Conservation (phyloP, 1,140 invertebrate species). For the Diabrotica undecimpunctata region DNA sequence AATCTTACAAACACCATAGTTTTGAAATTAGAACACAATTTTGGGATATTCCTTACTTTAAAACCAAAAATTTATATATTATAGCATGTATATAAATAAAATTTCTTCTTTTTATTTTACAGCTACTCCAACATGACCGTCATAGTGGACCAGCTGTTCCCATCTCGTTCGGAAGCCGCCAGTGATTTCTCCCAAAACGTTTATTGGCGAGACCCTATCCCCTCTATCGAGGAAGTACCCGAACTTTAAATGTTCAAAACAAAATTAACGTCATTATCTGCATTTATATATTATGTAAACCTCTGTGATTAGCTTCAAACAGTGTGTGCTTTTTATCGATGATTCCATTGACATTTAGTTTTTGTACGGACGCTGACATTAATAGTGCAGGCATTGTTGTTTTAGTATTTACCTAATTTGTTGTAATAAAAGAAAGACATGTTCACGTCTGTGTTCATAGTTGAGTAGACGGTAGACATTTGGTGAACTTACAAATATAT, state of each 20-base stretch:
- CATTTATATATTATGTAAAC: constrained; percentile 9
- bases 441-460: too few relatives aligned
- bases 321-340: constrained; percentile 1
- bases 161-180: constrained; percentile 63
- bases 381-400: background rate
- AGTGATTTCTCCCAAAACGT: constrained; percentile 86
- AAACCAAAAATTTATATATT: too few relatives aligned
- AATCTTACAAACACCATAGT: too few relatives aligned
- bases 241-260: constrained; percentile 17
- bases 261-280: background rate
- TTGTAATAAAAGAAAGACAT: background rate
- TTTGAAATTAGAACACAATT: too few relatives aligned
- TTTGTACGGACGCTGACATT: background rate
- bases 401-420: background rate
- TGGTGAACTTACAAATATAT: too few relatives aligned
- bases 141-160: constrained; percentile 93
- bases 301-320: background rate
- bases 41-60: too few relatives aligned
- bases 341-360: background rate
- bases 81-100: too few relatives aligned
- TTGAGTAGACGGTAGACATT: too few relatives aligned
- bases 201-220: constrained; percentile 87
- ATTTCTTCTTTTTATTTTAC: constrained; percentile 40
- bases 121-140: constrained; percentile 91
- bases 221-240: constrained; percentile 47